These are phyloP conservation scores for Nomada ruficornis DNA, from an alignment of 2,888 invertebrate genomes.

Conservation along the genomic window DNA sequence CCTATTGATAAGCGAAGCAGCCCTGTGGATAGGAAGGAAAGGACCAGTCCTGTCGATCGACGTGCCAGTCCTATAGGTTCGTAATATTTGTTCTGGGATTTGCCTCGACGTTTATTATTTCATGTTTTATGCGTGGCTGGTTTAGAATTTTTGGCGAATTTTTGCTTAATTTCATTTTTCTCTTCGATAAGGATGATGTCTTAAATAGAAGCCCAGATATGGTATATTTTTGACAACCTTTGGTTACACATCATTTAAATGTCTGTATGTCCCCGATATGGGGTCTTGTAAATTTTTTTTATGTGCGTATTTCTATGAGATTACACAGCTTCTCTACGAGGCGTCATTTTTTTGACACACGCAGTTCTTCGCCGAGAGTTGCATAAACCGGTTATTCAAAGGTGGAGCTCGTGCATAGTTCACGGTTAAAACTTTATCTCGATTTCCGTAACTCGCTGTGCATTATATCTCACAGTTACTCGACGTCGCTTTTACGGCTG, in stretches of 20 bases:
- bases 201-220: too few relatives aligned
- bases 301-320: too few relatives aligned
- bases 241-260: neutral
- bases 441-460: conserved; percentile 47
- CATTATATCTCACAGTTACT: conserved; percentile 51
- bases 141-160: too few relatives aligned
- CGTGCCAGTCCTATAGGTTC: conserved; percentile 75
- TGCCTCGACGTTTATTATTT: neutral
- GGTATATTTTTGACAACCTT: neutral
- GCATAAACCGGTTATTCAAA: too few relatives aligned
- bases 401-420: conserved; percentile 18
- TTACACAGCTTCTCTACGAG: too few relatives aligned
- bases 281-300: neutral
- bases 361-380: conserved; percentile 20
- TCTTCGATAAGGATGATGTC: too few relatives aligned
- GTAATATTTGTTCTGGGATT: conserved; percentile 4
- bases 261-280: neutral
- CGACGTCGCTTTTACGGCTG: conserved; percentile 49
- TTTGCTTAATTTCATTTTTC: too few relatives aligned
- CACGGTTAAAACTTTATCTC: conserved; percentile 57
- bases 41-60: conserved; percentile 76
- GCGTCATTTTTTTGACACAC: too few relatives aligned
- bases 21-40: conserved; percentile 80
- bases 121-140: too few relatives aligned
- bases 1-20: conserved; percentile 84